Evolutionary conservation across 2,113 vertebrate genomes (phyloP), one percentile per base, ranked within the genome.

Genomic region (Lutjanus erythropterus): DNA sequence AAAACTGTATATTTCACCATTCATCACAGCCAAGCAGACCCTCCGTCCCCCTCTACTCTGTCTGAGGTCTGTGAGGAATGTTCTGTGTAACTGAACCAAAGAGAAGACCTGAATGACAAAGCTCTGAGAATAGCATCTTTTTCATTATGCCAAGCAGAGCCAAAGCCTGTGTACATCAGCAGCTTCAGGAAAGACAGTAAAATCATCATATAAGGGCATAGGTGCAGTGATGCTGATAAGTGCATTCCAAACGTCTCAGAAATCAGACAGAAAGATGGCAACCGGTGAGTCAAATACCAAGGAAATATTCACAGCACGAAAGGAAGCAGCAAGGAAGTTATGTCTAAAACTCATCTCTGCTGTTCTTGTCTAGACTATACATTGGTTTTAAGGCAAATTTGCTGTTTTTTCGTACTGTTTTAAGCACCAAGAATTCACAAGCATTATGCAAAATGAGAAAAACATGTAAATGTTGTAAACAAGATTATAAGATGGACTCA

Each of bases 31-130:
- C 49, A 41, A 16, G 6, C 31, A 55, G 56, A 21, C 41, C 37
- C 21, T 65, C 0, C 6, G 23, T 35, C 83, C 66, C 73, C 41
- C 72, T 59, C 69, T 50, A 55, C 58, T 84, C 23, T 69, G 41
- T 55, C 18, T 61, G 53, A 49, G 9, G 70, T 53, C 29, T 60
- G 44, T 82, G 73, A 81, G 75, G 79, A 68, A 81, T 46, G 46
- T 19, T 25, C 44, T 75, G 35, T 75, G 75, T 68, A 75, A 77
- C 65, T 65, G 6, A 55, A 60, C 67, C 58, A 58, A 33, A 61
- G n/a, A 44, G 64, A 66, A 75, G 27, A 46, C 10, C 39, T 37
- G 42, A 31, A 55, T 52, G 59, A 44, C 21, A 75, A 66, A 84
- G 39, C 2, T n/a, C 49, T 46, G 9, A 59, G 50, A 79, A 56